phyloP scores from a whole-genome alignment of 1,140 invertebrate genomes.

The Amphibalanus amphitrite region DNA sequence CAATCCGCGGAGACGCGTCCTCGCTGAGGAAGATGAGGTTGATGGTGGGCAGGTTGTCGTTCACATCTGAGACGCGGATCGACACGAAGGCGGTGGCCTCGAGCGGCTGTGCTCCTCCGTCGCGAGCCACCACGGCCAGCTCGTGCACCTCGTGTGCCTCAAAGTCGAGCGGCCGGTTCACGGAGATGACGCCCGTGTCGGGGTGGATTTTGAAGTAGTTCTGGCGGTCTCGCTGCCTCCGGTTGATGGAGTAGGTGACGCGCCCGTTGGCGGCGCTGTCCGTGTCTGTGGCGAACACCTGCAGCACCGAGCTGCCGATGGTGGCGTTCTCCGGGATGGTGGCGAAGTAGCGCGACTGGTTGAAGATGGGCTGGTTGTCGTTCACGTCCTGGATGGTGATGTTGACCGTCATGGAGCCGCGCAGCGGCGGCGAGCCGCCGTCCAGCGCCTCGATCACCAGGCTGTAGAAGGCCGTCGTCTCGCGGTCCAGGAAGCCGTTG shows the following conservation, averaged over 20 bases:
- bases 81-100: conserved; percentile 85
- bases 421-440: conserved; percentile 70
- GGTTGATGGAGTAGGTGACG: conserved; percentile 79
- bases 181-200: conserved; percentile 64
- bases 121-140: conserved; percentile 76
- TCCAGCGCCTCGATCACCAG: conserved; percentile 84
- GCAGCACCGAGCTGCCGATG: conserved; percentile 60
- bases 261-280: conserved; percentile 68
- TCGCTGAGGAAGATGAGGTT: conserved; percentile 82
- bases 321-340: conserved; percentile 77
- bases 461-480: conserved; percentile 65
- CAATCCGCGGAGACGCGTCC: conserved; percentile 82
- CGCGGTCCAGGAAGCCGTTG: conserved; percentile 77
- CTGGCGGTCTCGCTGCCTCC: conserved; percentile 72
- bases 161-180: conserved; percentile 85
- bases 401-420: conserved; percentile 72
- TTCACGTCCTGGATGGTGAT: conserved; percentile 89
- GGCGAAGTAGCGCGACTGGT: conserved; percentile 71
- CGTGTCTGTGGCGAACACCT: conserved; percentile 67
- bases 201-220: conserved; percentile 80
- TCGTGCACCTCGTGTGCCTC: conserved; percentile 82
- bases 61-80: conserved; percentile 79
- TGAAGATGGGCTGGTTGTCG: conserved; percentile 87
- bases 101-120: conserved; percentile 74
- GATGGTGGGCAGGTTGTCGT: conserved; percentile 85